A percentile compares a stretch with the other conserved stretches of the same genome.
phyloP scores from a whole-genome alignment of 2,797 vertebrate species.

The Anguilla obscura region DNA sequence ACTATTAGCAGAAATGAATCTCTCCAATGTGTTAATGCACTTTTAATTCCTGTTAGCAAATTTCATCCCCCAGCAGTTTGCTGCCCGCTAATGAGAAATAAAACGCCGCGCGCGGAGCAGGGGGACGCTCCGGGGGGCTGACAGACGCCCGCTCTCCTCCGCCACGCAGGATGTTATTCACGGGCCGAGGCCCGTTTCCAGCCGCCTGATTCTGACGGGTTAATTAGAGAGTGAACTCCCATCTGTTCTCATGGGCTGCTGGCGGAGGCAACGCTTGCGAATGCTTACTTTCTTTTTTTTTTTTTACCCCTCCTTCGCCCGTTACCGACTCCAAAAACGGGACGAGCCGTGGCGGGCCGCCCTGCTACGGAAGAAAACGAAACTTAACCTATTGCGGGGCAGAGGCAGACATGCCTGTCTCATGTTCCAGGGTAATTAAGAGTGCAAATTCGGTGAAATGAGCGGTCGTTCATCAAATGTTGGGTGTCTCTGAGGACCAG shows the following conservation, averaged over 20 bases:
- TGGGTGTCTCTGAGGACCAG: neutral
- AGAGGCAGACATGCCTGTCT: conserved; percentile 22
- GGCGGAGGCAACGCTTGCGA: conserved; percentile 43
- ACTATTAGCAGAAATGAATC: conserved; percentile 85
- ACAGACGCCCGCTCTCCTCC: conserved; percentile 49
- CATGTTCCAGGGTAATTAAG: conserved; percentile 29
- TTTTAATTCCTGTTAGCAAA: conserved; percentile 89
- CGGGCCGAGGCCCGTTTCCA: conserved; percentile 79
- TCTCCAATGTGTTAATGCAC: conserved; percentile 85
- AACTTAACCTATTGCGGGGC: neutral
- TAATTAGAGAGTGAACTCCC: conserved; percentile 85
- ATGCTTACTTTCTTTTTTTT: neutral
- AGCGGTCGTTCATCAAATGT: conserved; percentile 27
- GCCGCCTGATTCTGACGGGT: conserved; percentile 79
- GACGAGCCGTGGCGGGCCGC: neutral
- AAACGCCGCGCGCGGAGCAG: conserved; percentile 73
- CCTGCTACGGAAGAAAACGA: neutral
- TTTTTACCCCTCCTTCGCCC: conserved; percentile 25
- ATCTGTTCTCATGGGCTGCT: conserved; percentile 80
- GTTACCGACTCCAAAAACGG: neutral
- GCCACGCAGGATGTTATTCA: conserved; percentile 76
- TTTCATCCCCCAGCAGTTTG: conserved; percentile 86
- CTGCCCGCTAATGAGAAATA: conserved; percentile 83
- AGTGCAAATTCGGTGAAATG: conserved; percentile 26
- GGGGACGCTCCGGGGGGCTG: conserved; percentile 65